These are phyloP conservation scores for Erpetoichthys calabaricus DNA, from an alignment of 2,797 vertebrate species.

Conservation along the genomic window DNA sequence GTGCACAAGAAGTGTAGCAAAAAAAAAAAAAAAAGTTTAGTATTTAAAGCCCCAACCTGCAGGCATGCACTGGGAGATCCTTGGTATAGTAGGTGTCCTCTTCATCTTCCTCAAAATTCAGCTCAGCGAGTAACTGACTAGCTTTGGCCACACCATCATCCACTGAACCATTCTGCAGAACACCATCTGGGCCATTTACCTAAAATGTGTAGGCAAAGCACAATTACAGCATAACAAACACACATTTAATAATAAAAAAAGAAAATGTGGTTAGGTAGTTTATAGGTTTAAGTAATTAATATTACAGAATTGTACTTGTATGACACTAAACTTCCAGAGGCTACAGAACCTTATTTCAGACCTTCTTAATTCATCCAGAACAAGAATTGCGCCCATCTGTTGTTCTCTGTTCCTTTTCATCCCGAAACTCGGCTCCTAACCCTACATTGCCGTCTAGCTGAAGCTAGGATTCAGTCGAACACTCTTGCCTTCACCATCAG, in stretches of 20 bases:
- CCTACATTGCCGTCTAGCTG: too few relatives aligned
- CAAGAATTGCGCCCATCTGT: too few relatives aligned
- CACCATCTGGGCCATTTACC: constrained; percentile 75
- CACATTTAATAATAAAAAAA: neutral
- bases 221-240: too few relatives aligned
- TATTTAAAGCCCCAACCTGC: constrained; percentile 68
- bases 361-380: too few relatives aligned
- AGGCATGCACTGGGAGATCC: constrained; percentile 85
- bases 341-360: too few relatives aligned
- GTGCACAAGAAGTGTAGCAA: neutral
- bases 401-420: too few relatives aligned
- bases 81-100: constrained; percentile 90
- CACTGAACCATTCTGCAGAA: constrained; percentile 74
- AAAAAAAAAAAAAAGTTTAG: too few relatives aligned
- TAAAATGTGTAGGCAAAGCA: constrained; percentile 21
- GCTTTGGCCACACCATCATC: constrained; percentile 70
- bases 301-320: neutral
- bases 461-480: too few relatives aligned
- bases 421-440: too few relatives aligned
- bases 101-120: constrained; percentile 90
- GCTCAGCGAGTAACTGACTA: constrained; percentile 75
- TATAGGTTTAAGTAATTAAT: neutral
- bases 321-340: too few relatives aligned
- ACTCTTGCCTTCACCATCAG: too few relatives aligned
- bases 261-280: neutral